Conservation (phyloP, 2,888 invertebrate genomes). For the Drosophila setosimentum region DNA sequence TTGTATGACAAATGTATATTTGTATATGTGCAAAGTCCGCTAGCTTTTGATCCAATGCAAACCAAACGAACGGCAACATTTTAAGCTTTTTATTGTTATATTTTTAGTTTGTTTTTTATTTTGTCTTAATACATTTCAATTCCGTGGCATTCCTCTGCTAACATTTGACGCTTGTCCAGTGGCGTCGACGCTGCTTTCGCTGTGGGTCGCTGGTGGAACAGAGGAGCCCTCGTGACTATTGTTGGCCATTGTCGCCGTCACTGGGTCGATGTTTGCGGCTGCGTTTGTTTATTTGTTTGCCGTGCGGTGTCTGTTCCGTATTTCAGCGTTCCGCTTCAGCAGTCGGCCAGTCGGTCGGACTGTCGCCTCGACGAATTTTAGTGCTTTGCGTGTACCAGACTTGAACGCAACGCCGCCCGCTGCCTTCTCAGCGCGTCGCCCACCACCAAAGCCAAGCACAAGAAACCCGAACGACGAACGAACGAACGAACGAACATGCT, state of each 20-base stretch:
- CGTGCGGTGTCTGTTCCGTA: constrained; percentile 51
- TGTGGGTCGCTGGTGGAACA: constrained; percentile 10
- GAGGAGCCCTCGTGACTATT: constrained; percentile 6
- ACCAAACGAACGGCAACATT: constrained; percentile 34
- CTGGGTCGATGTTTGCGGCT: constrained; percentile 66
- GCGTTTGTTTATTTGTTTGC: constrained; percentile 71
- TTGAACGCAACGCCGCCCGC: constrained; percentile 65
- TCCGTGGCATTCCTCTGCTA: constrained; percentile 30
- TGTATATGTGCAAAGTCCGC: background rate
- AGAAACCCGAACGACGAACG: constrained; percentile 34
- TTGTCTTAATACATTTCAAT: constrained; percentile 33
- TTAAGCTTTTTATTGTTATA: constrained; percentile 19
- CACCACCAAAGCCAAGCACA: constrained; percentile 34
- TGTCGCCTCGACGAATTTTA: constrained; percentile 57
- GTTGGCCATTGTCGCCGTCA: constrained; percentile 35
- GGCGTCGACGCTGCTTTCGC: constrained; percentile 27
- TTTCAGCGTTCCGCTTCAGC: constrained; percentile 57
- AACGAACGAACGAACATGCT: constrained; percentile 22
- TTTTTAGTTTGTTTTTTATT: constrained; percentile 3
- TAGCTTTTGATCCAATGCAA: constrained; percentile 19
- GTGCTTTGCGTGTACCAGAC: constrained; percentile 71
- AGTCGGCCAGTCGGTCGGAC: constrained; percentile 51
- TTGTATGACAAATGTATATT: background rate
- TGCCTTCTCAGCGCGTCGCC: constrained; percentile 46
- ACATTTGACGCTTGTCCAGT: constrained; percentile 35